These are phyloP conservation scores for Hypomecis punctinalis DNA, from an alignment of 2,888 invertebrate species.

Conservation along the genomic window DNA sequence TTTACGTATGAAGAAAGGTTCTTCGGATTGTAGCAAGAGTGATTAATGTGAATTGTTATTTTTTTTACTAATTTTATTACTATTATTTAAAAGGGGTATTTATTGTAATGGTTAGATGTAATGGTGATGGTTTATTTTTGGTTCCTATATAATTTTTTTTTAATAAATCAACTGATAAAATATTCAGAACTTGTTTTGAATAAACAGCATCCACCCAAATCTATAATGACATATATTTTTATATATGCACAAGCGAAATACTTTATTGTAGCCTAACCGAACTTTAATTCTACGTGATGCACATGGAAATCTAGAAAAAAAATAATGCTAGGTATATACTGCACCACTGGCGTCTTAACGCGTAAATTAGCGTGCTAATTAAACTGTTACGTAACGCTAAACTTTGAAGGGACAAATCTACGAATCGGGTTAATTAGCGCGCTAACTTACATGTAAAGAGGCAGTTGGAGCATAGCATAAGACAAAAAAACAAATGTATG, in stretches of 20 bases:
- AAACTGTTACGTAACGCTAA: no score
- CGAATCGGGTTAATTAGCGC: no score
- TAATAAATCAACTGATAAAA: conserved; percentile 38
- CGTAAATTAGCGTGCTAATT: no score
- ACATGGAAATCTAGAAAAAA: no score
- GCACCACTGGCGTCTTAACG: no score
- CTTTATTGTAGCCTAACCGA: no score
- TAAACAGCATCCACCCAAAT: no score
- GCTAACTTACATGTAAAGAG: background rate
- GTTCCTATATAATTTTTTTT: conserved; percentile 36
- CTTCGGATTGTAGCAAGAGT: conserved; percentile 72
- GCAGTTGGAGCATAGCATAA: background rate
- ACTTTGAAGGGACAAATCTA: no score
- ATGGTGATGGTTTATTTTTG: conserved; percentile 38
- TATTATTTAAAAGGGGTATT: conserved; percentile 35
- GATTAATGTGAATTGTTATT: conserved; percentile 53
- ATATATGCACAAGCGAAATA: no score
- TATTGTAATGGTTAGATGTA: conserved; percentile 35
- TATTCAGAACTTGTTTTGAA: conserved; percentile 5
- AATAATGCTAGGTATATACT: no score
- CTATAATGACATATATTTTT: no score
- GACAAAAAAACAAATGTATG: conserved; percentile 9
- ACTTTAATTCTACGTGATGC: no score
- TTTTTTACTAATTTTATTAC: conserved; percentile 45
- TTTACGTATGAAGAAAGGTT: conserved; percentile 68